A percentile compares a stretch with the other conserved stretches of the same genome.
Conservation (phyloP, 2,113 vertebrate species). For the Nothobranchius kuhntae region DNA sequence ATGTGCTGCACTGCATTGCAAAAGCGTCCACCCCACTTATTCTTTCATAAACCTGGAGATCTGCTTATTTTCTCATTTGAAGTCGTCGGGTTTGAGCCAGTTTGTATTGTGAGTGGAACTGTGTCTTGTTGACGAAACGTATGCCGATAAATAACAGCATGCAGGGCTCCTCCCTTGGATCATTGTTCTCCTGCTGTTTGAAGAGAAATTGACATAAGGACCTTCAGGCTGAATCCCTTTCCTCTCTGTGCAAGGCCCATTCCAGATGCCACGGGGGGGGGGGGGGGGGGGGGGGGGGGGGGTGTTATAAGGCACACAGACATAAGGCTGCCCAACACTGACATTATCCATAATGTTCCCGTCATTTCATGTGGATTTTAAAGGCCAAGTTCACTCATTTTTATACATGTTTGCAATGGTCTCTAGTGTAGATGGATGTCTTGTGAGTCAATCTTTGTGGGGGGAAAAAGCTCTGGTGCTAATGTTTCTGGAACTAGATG, state of each 20-base stretch:
- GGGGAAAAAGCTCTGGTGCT: too few relatives aligned
- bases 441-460: too few relatives aligned
- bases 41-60: slow-evolving; percentile 9
- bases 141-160: slow-evolving; percentile 45
- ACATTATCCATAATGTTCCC: slow-evolving; percentile 35
- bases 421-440: too few relatives aligned
- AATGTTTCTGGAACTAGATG: too few relatives aligned
- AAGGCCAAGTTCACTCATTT: slow-evolving; percentile 11
- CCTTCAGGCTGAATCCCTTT: slow-evolving; percentile 21
- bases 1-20: slow-evolving; percentile 14
- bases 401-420: too few relatives aligned
- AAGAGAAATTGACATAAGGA: slow-evolving; percentile 24
- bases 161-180: slow-evolving; percentile 23
- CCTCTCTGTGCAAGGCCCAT: slow-evolving; percentile 37
- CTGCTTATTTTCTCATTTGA: slow-evolving; percentile 25
- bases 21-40: slow-evolving; percentile 9
- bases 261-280: slow-evolving; percentile 28
- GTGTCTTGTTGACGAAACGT: slow-evolving; percentile 40
- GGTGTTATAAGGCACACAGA: slow-evolving; percentile 5
- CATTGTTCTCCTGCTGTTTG: slow-evolving; percentile 34
- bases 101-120: slow-evolving; percentile 41
- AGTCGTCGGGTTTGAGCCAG: slow-evolving; percentile 26
- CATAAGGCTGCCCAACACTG: slow-evolving; percentile 6
- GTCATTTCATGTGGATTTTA: slow-evolving; percentile 31
- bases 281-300: slow-evolving; percentile 21